Conservation (phyloP, 1,140 invertebrate species). For the Drosophila ficusphila region DNA sequence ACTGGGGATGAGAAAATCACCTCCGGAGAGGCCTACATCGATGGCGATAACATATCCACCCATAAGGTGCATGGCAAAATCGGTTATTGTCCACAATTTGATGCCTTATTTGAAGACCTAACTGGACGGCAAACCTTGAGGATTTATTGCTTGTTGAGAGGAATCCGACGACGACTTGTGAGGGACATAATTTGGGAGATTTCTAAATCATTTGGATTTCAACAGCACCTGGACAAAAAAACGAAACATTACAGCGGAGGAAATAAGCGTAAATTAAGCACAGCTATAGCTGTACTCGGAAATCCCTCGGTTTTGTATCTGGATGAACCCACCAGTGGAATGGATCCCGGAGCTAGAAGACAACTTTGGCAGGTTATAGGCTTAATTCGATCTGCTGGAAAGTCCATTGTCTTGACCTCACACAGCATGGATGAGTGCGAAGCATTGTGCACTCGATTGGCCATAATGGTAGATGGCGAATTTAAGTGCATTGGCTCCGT, state of each 20-base stretch:
- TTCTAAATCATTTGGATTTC: conserved; percentile 84
- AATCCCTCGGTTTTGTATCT: conserved; percentile 94
- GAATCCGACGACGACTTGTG: conserved; percentile 85
- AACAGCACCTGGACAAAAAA: conserved; percentile 84
- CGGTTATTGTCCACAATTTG: conserved; percentile 94
- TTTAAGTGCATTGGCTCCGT: conserved; percentile 89
- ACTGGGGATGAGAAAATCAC: conserved; percentile 90
- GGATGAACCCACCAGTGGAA: conserved; percentile 93
- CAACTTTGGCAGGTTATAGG: conserved; percentile 90
- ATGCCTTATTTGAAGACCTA: conserved; percentile 92
- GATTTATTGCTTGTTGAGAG: conserved; percentile 91
- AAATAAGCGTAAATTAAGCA: conserved; percentile 97
- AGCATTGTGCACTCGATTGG: conserved; percentile 92
- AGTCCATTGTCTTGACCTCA: conserved; percentile 91
- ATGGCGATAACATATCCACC: conserved; percentile 85
- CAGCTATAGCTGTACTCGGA: conserved; percentile 95
- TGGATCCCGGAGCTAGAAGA: conserved; percentile 93
- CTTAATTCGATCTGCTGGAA: conserved; percentile 86
- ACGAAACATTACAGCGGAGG: conserved; percentile 92
- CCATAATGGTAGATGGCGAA: conserved; percentile 94
- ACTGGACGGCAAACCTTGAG: conserved; percentile 91
- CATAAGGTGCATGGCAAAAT: conserved; percentile 86
- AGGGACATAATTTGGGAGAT: conserved; percentile 74
- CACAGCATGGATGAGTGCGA: conserved; percentile 96
- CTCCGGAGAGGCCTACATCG: conserved; percentile 85